Conservation (phyloP, 2,797 vertebrate species). For the Vultur gryphus region DNA sequence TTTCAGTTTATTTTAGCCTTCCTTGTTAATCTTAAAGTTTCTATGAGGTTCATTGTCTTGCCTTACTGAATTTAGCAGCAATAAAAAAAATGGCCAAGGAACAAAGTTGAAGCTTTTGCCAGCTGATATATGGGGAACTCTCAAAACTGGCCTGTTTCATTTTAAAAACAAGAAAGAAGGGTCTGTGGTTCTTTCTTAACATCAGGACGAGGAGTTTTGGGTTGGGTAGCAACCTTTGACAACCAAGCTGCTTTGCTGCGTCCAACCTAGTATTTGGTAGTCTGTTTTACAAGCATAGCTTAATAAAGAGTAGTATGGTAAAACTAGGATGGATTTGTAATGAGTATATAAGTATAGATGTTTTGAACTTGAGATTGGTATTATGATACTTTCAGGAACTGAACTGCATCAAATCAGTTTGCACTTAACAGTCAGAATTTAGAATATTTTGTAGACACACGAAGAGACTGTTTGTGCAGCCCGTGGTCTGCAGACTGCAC, state of each 20-base stretch:
- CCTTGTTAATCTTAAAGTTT: not conserved
- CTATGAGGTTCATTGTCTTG: not conserved
- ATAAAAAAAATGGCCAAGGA: not conserved
- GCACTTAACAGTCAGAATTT: not conserved
- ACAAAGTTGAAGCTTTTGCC: not conserved
- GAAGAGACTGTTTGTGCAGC: not conserved
- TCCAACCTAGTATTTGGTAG: not conserved
- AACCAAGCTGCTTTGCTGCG: not conserved
- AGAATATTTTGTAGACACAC: not conserved
- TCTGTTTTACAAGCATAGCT: not conserved
- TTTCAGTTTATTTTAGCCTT: not conserved
- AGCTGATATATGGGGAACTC: not conserved
- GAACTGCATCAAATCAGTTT: not conserved
- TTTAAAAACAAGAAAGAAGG: not conserved
- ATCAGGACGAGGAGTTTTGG: not conserved
- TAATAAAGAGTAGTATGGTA: not conserved
- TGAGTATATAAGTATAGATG: not conserved
- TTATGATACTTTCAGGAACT: not conserved
- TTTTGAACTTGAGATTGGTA: not conserved
- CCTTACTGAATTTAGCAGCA: not conserved
- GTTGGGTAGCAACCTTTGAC: not conserved
- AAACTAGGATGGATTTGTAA: not conserved
- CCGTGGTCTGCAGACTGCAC: not conserved
- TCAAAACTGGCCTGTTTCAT: not conserved
- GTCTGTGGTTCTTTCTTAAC: not conserved